Percentiles rank a stretch among this genome's conserved stretches.
Conservation (phyloP, 2,888 invertebrate species). For the Erebia palarica region DNA sequence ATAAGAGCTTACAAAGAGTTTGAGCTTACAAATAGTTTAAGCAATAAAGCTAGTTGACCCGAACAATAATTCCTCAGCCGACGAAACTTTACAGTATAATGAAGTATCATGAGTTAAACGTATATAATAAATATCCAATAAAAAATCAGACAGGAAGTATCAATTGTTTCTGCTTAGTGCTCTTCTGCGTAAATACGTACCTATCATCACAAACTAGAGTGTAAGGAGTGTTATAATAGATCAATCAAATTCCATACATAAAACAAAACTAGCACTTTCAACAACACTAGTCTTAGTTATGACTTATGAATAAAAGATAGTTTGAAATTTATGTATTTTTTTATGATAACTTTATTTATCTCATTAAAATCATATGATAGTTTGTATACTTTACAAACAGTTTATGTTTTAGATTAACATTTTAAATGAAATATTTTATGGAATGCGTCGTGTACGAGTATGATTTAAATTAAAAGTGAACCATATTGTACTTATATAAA, state of each 20-base stretch:
- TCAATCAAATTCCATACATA: neutral
- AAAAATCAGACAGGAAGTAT: too few relatives aligned
- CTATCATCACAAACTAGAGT: neutral
- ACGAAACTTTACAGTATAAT: too few relatives aligned
- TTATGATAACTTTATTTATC: neutral
- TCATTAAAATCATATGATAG: neutral
- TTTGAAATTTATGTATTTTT: neutral
- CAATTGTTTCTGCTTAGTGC: neutral
- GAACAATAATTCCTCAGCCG: too few relatives aligned
- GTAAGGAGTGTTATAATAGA: neutral
- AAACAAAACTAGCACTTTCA: neutral
- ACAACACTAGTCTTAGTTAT: constrained; percentile 1
- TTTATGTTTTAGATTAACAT: constrained; percentile 5
- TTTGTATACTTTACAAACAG: neutral
- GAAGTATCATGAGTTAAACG: too few relatives aligned
- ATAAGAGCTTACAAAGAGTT: too few relatives aligned
- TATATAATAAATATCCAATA: too few relatives aligned
- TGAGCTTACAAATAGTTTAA: too few relatives aligned
- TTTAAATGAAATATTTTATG: constrained; percentile 12
- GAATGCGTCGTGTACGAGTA: neutral
- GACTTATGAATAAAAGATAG: neutral
- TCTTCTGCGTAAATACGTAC: neutral
- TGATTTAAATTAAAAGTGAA: neutral
- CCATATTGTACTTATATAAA: neutral
- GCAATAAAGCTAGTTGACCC: too few relatives aligned